Evolutionary conservation across 2,113 vertebrate species (phyloP).

Genomic region (Argyrosomus japonicus): DNA sequence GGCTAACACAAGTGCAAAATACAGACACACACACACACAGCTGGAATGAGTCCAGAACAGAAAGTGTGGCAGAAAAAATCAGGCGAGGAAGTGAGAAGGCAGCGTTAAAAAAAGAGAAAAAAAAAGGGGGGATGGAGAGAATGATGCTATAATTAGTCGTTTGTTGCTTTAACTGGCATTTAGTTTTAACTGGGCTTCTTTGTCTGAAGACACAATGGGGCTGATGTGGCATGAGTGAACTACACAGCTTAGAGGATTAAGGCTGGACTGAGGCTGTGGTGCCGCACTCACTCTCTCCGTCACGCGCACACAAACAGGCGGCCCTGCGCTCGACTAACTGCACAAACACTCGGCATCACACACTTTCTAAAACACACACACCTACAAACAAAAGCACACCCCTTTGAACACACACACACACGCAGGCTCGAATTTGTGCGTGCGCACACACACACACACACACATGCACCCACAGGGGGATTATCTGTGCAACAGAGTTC

Average conservation of each 20-base stretch:
- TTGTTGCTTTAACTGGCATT: conserved; percentile 77
- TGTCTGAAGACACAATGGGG: conserved; percentile 78
- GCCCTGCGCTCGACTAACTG: background rate
- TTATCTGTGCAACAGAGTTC: conserved; percentile 74
- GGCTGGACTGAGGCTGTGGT: conserved; percentile 66
- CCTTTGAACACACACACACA: conserved; percentile 34
- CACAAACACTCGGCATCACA: conserved; percentile 41
- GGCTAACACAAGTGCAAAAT: conserved; percentile 27
- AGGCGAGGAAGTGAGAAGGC: conserved; percentile 44
- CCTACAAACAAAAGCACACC: conserved; percentile 58
- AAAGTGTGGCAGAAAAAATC: conserved; percentile 35
- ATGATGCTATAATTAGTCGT: conserved; percentile 76
- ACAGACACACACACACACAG: conserved; percentile 21
- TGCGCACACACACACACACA: conserved; percentile 39
- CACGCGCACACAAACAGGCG: conserved; percentile 34
- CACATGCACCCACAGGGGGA: conserved; percentile 59
- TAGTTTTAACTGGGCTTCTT: conserved; percentile 75
- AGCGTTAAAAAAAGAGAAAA: conserved; percentile 33
- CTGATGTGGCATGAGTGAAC: conserved; percentile 78
- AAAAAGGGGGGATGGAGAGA: conserved; percentile 32
- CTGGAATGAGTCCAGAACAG: conserved; percentile 46
- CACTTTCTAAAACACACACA: conserved; percentile 63
- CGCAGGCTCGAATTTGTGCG: conserved; percentile 47
- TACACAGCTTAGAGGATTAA: conserved; percentile 80
- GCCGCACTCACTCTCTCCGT: conserved; percentile 45